Evolutionary conservation across 2,888 invertebrate genomes (phyloP).

Genomic region (Cryptocephalus primarius): DNA sequence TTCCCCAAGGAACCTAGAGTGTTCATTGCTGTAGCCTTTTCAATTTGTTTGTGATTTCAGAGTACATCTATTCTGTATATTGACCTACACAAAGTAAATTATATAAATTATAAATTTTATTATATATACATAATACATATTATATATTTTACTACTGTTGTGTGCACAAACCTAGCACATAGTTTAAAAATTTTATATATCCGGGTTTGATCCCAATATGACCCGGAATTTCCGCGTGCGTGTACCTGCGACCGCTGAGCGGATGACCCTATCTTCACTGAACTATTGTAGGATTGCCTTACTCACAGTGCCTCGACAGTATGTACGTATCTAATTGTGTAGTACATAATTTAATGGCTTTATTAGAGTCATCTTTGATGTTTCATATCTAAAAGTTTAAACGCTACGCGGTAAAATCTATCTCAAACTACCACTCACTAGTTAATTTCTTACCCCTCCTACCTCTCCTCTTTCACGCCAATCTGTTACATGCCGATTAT

Average conservation of each 20-base stretch:
- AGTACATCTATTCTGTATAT: constrained; percentile 38
- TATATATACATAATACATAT: constrained; percentile 31
- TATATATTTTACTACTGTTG: constrained; percentile 40
- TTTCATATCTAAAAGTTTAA: constrained; percentile 20
- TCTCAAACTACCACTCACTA: constrained; percentile 13
- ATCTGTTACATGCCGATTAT: too few species aligned
- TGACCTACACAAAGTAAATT: constrained; percentile 35
- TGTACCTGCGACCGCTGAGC: constrained; percentile 27
- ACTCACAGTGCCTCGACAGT: constrained; percentile 66
- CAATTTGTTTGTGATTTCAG: constrained; percentile 38
- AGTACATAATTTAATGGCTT: constrained; percentile 35
- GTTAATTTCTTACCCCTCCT: neutral
- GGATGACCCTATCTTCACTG: constrained; percentile 45
- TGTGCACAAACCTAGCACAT: constrained; percentile 41
- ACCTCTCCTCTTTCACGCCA: neutral
- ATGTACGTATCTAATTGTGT: constrained; percentile 38
- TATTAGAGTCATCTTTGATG: constrained; percentile 25
- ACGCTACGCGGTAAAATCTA: constrained; percentile 24
- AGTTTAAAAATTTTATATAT: constrained; percentile 27
- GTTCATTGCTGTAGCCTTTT: constrained; percentile 41
- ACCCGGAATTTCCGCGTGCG: constrained; percentile 12
- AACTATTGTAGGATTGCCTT: constrained; percentile 72
- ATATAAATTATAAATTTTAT: constrained; percentile 34
- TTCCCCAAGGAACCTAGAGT: constrained; percentile 40
- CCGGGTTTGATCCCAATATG: constrained; percentile 6